phyloP scores from a whole-genome alignment of 2,113 vertebrate species.

The Vireo altiloquus region DNA sequence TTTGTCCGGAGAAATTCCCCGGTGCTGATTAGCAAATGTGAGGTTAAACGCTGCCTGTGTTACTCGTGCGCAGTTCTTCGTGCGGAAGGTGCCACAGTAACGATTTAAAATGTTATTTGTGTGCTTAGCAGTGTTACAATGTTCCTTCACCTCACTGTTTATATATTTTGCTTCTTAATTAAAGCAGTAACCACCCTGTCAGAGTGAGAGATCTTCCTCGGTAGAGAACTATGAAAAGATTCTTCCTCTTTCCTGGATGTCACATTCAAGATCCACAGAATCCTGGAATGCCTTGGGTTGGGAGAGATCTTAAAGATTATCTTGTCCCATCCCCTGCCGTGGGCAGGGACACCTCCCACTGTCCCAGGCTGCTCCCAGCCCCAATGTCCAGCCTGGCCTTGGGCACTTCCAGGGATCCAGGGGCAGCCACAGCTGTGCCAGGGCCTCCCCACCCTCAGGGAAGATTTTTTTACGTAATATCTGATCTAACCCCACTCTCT shows the following conservation, averaged over 20 bases:
- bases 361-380: background rate
- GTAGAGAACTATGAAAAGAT: background rate
- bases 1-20: background rate
- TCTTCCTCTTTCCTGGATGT: background rate
- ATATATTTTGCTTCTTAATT: background rate
- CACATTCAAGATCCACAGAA: background rate
- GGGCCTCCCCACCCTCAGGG: background rate
- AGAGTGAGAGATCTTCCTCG: background rate
- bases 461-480: background rate
- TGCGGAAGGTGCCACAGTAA: background rate
- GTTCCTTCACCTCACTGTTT: background rate
- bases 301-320: background rate
- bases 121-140: background rate
- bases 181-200: background rate
- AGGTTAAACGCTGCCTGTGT: background rate
- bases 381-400: accelerated
- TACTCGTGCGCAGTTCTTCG: background rate
- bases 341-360: background rate
- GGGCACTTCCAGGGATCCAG: background rate
- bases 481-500: background rate
- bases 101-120: too few species aligned
- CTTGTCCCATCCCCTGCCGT: background rate
- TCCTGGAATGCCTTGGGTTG: background rate
- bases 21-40: background rate
- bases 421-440: background rate